A percentile compares a stretch with the other conserved stretches of the same genome.
Conservation (phyloP, 2,888 invertebrate genomes). For the Athetis lepigone region DNA sequence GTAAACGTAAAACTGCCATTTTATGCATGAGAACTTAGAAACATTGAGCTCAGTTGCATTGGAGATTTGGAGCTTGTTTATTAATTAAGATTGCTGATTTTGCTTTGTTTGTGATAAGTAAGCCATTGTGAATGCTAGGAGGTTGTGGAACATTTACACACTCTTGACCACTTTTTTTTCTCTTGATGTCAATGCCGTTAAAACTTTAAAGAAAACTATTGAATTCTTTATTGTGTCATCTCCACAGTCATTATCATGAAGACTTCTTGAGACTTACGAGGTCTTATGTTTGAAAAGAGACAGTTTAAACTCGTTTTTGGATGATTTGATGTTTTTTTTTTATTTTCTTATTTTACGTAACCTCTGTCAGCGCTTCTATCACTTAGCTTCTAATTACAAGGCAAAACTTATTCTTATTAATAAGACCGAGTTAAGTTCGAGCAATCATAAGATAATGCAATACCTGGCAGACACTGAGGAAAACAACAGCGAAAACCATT, state of each 20-base stretch:
- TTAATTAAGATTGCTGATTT: conserved; percentile 19
- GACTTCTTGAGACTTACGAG: conserved; percentile 4
- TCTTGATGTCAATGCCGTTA: neutral
- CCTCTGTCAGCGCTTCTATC: neutral
- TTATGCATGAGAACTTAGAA: conserved; percentile 45
- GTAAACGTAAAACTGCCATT: conserved; percentile 45
- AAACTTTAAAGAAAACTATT: neutral
- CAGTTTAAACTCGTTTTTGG: neutral
- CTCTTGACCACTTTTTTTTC: neutral
- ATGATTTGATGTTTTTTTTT: neutral
- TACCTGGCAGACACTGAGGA: conserved; percentile 36
- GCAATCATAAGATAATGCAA: conserved; percentile 30
- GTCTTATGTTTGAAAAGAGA: neutral
- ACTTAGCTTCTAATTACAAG: no score
- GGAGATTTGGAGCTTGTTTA: conserved; percentile 29
- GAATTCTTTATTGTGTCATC: conserved; percentile 4
- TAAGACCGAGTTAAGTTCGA: no score
- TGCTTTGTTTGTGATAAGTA: conserved; percentile 10
- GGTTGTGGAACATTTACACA: conserved; percentile 1
- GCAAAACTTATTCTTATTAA: no score
- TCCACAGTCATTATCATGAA: conserved; percentile 5
- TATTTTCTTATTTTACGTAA: neutral
- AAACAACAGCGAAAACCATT: conserved; percentile 45
- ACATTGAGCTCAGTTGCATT: conserved; percentile 37
- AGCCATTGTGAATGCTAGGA: neutral